A percentile compares a stretch with the other conserved stretches of the same genome.
Conservation (phyloP, 2,113 vertebrate genomes). For the Hystrix cristata region DNA sequence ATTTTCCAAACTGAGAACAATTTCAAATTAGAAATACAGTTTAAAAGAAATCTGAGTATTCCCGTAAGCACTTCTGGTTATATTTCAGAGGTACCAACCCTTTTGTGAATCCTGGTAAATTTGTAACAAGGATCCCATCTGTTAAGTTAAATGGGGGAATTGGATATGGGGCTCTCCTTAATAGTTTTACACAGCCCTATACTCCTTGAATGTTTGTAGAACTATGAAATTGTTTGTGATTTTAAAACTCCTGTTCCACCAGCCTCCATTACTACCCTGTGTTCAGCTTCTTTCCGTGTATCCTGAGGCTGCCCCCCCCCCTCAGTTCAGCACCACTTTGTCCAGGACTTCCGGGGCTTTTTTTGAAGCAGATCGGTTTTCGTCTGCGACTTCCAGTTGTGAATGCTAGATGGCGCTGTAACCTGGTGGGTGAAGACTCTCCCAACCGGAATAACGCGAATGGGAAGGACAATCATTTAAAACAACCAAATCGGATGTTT, state of each 20-base stretch:
- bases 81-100: background rate
- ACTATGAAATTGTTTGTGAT: background rate
- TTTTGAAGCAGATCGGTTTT: background rate
- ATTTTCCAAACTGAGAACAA: conserved; percentile 6
- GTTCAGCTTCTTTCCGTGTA: too few species aligned
- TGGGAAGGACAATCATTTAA: background rate
- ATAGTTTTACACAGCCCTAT: background rate
- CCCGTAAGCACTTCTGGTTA: background rate
- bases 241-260: background rate
- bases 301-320: background rate
- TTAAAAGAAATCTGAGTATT: background rate
- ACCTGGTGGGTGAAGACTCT: conserved; percentile 7
- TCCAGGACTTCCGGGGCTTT: background rate
- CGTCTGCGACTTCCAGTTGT: background rate
- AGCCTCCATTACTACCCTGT: too few species aligned
- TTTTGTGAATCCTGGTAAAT: background rate
- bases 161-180: too few species aligned
- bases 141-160: background rate
- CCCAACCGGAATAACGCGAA: background rate
- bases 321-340: too few species aligned
- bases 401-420: conserved; percentile 77
- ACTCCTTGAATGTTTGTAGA: background rate
- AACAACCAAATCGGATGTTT: background rate
- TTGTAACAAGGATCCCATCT: background rate
- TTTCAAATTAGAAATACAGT: background rate